Base-by-base conservation (phyloP, 2,113 vertebrate species). In the Myotis davidii region DNA sequence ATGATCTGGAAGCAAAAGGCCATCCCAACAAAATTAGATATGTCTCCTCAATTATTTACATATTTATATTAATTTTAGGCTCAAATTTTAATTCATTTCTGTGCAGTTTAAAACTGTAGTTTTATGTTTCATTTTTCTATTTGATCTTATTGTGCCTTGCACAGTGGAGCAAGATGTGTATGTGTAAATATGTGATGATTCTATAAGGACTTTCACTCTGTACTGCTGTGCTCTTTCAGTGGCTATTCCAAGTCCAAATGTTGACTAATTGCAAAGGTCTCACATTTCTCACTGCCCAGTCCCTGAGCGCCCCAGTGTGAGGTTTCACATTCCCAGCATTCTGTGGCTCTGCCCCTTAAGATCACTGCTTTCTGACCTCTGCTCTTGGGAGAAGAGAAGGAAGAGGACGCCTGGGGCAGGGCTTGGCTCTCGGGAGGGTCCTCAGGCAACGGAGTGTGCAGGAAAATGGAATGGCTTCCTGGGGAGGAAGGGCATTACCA, bases 101-200 rank as follows among this genome's bases (percentile, higher is more conserved):
- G 12, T 54, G 25, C 21, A 72, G 34, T 37, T 84, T 61, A n/a
- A 93, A 72, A 78, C 7, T 21, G 29, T 12, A 29, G 77, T 59
- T 56, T 59, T 39, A 20, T 27, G 69, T 90, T 70, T 54, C 42
- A n/a, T 32, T 56, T 45, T 78, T 70, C 11, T 12, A 8, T 48
- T 82, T 61, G 14, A 20, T 64, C 37, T 52, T 23, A 17, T 81
- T 67, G 73, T 37, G 11, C 78, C 37, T 56, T 3, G 0, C 0
- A 4, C 6, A 73, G 18, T 56, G 32, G 25, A 77, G 67, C 18
- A 65, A 70, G 4, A 21, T 74, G 39, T 18, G 0, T 72, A 17
- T n/a, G 4, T 29, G 20, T 12, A 11, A 10, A 6, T 12, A 1
- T 10, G 1, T 39, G 21, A 12, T 8, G n/a, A n/a, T 16, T 78